Evolutionary conservation across 2,888 invertebrate genomes (phyloP).

Genomic region (Caenorhabditis sp.): DNA sequence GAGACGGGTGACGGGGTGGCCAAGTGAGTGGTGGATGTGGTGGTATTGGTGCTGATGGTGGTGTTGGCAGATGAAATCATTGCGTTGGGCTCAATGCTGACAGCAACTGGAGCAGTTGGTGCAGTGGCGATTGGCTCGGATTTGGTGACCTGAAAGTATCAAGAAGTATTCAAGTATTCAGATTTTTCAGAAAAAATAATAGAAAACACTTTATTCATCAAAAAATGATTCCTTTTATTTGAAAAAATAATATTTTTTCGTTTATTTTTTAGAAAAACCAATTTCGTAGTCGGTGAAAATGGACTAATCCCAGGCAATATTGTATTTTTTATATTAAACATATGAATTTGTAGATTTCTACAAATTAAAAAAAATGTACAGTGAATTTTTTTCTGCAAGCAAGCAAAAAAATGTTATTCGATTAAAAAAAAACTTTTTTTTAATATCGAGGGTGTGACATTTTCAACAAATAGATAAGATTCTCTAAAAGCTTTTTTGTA

Average conservation of each 20-base stretch:
- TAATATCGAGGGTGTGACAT: not conserved
- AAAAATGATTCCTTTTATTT: too few relatives aligned
- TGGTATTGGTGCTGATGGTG: constrained; percentile 8
- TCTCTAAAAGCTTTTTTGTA: too few relatives aligned
- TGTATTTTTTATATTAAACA: not conserved
- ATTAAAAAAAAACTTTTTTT: not conserved
- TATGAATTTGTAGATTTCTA: not conserved
- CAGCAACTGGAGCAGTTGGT: constrained; percentile 12
- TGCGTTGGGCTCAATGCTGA: constrained; percentile 12
- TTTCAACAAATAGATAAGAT: not conserved
- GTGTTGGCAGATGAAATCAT: constrained; percentile 7
- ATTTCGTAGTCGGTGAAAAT: too few relatives aligned
- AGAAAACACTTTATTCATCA: too few relatives aligned
- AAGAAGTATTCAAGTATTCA: too few relatives aligned
- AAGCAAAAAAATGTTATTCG: not conserved
- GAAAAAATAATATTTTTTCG: too few relatives aligned
- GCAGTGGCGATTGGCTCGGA: constrained; percentile 24
- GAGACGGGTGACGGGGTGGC: constrained; percentile 36
- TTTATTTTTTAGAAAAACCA: too few relatives aligned
- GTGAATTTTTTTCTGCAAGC: not conserved
- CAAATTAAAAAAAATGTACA: not conserved
- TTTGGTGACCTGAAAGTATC: constrained; percentile 17
- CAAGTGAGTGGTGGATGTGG: constrained; percentile 15
- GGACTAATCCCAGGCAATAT: too few relatives aligned
- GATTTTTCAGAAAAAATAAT: too few relatives aligned